Evolutionary conservation across 2,797 vertebrate genomes (phyloP).

Genomic region (Clarias laeviceps): DNA sequence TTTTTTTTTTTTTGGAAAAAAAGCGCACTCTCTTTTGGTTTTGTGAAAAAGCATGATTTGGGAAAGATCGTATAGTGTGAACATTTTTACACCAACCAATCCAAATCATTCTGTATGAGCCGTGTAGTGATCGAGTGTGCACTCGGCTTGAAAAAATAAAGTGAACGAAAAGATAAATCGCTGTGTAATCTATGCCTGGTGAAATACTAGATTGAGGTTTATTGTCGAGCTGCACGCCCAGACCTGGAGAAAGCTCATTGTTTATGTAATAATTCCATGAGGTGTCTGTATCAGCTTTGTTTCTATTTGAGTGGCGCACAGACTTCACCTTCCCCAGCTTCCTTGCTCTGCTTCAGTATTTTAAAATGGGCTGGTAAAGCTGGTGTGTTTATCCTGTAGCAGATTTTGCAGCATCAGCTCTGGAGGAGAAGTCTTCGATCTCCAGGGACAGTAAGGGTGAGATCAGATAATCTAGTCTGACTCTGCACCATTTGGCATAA

Average conservation of each 20-base stretch:
- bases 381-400: slow-evolving; percentile 13
- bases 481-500: slow-evolving; percentile 27
- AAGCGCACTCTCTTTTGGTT: neutral
- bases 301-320: neutral
- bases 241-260: neutral
- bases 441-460: neutral
- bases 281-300: neutral
- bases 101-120: neutral
- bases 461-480: slow-evolving; percentile 31
- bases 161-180: neutral
- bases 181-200: neutral
- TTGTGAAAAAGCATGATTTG: neutral
- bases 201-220: neutral
- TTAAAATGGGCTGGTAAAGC: neutral
- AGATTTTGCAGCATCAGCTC: slow-evolving; percentile 26
- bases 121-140: neutral
- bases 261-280: neutral
- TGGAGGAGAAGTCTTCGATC: slow-evolving; percentile 23
- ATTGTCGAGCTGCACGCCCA: no score
- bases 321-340: neutral
- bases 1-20: neutral
- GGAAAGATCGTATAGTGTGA: no score
- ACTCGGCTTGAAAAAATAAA: neutral
- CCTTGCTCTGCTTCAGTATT: slow-evolving; percentile 2
- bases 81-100: no score